phyloP scores from a whole-genome alignment of 1,140 invertebrate genomes.

The Drosophila littoralis region DNA sequence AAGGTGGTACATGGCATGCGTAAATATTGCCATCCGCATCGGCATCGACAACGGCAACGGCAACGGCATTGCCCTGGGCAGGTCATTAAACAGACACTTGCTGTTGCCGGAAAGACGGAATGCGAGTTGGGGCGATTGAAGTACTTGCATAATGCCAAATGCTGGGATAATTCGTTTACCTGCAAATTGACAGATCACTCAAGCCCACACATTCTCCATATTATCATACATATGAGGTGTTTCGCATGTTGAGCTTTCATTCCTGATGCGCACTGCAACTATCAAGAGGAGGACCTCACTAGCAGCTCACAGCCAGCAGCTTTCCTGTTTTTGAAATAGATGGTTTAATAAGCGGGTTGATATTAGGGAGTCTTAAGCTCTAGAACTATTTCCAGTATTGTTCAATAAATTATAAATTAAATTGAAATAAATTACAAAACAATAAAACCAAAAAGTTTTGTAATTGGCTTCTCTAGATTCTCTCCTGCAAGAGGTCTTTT shows the following conservation, averaged over 20 bases:
- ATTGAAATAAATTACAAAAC: too few relatives aligned
- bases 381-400: too few relatives aligned
- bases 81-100: constrained; percentile 39
- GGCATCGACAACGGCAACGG: constrained; percentile 1
- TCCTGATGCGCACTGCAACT: too few relatives aligned
- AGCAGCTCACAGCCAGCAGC: too few relatives aligned
- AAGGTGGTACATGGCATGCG: constrained; percentile 35
- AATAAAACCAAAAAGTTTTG: too few relatives aligned
- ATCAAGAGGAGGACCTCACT: too few relatives aligned
- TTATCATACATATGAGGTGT: background rate
- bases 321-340: too few relatives aligned
- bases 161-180: constrained; percentile 32
- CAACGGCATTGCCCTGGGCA: constrained; percentile 22
- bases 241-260: background rate
- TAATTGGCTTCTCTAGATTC: too few relatives aligned
- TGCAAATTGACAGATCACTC: constrained; percentile 36
- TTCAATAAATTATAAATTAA: too few relatives aligned
- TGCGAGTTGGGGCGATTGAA: background rate
- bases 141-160: constrained; percentile 1
- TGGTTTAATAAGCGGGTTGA: too few relatives aligned
- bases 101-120: background rate
- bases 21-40: constrained; percentile 10
- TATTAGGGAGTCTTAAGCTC: too few relatives aligned
- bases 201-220: background rate
- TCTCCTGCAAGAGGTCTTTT: too few relatives aligned